A percentile compares a stretch with the other conserved stretches of the same genome.
These are phyloP conservation scores for Montipora efflorescens DNA, from an alignment of 64 coral and sea anemone species.

Conservation along the genomic window DNA sequence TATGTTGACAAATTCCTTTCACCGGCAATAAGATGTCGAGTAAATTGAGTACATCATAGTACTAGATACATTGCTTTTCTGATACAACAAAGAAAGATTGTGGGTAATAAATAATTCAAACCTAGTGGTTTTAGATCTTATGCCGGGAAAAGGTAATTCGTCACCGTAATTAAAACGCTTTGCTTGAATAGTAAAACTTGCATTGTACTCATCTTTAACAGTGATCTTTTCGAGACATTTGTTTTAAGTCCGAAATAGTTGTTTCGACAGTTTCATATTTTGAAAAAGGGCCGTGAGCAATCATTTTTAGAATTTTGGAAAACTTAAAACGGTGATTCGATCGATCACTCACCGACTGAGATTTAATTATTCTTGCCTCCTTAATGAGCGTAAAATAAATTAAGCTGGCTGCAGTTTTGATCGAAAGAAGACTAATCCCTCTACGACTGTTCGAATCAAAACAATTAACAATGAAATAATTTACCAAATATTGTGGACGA, in stretches of 20 bases:
- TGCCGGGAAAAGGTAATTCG: neutral
- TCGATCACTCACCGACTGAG: neutral
- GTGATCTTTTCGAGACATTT: too few relatives aligned
- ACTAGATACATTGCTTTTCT: neutral
- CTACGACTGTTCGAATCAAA: neutral
- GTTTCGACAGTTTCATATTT: too few relatives aligned
- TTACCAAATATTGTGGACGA: neutral
- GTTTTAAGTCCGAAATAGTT: too few relatives aligned
- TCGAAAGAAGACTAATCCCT: neutral
- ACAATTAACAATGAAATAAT: constrained; percentile 4
- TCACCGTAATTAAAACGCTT: too few relatives aligned
- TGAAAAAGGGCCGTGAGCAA: too few relatives aligned
- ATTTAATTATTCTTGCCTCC: neutral
- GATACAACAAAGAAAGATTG: neutral
- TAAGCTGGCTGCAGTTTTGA: neutral
- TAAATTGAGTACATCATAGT: neutral
- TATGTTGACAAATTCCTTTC: neutral
- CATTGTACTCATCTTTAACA: too few relatives aligned
- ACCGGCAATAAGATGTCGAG: neutral
- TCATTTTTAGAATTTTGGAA: neutral
- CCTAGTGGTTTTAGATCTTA: neutral
- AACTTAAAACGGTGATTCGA: neutral
- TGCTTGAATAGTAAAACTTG: too few relatives aligned
- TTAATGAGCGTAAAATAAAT: neutral
- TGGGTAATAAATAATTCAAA: constrained; percentile 45